These are phyloP conservation scores for Latrodectus elegans DNA, from an alignment of 2,888 invertebrate genomes.

Conservation along the genomic window DNA sequence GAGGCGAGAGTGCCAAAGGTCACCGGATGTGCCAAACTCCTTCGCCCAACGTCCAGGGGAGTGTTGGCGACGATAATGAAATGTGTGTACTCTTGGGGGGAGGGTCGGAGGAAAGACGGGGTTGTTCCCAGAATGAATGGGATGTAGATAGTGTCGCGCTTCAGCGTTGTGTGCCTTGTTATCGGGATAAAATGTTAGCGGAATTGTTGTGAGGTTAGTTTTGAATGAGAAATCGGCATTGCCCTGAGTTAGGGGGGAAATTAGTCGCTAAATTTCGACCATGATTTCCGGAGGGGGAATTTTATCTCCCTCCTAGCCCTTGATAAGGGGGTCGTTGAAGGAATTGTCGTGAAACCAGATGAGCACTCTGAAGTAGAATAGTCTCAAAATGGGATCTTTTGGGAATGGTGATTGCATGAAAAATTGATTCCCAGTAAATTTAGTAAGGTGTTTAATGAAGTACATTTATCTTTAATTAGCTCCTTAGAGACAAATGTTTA, in stretches of 20 bases:
- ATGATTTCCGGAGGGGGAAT: neutral
- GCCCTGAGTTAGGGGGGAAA: neutral
- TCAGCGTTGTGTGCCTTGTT: neutral
- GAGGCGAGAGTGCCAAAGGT: conserved; percentile 4
- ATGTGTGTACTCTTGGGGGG: neutral
- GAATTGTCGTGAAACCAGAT: no score
- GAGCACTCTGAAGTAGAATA: no score
- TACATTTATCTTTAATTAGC: no score
- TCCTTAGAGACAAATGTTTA: no score
- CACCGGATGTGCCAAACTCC: conserved; percentile 10
- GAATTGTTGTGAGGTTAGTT: conserved; percentile 2
- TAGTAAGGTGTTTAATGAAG: no score
- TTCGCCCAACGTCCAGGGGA: neutral
- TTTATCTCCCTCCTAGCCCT: no score
- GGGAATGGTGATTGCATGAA: no score
- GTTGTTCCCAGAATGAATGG: neutral
- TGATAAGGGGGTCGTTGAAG: no score
- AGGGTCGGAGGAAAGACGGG: no score
- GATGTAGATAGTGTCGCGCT: neutral
- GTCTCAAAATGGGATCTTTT: no score
- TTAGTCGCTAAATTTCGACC: neutral
- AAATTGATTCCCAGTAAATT: no score
- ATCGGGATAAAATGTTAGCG: conserved; percentile 2
- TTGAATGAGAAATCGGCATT: conserved; percentile 2
- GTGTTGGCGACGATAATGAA: neutral